phyloP scores from a whole-genome alignment of 2,113 vertebrate genomes.

The Mastomys natalensis region DNA sequence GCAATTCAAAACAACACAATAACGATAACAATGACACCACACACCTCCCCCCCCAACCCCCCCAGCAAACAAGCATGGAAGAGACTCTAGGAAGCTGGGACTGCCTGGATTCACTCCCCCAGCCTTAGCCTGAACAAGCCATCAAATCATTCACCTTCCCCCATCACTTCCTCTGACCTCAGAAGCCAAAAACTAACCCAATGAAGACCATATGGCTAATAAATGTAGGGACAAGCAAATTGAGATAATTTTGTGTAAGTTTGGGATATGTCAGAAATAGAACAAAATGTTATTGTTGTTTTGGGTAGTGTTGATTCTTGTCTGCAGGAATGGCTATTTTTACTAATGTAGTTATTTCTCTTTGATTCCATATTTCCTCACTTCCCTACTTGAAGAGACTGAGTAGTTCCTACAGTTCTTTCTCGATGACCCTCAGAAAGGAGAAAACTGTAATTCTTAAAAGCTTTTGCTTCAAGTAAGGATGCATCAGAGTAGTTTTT shows the following conservation, averaged over 20 bases:
- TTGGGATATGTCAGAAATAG: neutral
- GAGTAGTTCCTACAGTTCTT: neutral
- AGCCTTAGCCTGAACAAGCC: conserved; percentile 7
- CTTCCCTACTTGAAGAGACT: neutral
- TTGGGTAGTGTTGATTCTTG: conserved; percentile 14
- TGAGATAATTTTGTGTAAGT: neutral
- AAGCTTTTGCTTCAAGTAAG: neutral
- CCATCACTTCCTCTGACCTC: conserved; percentile 16
- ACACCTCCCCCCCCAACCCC: too few species aligned
- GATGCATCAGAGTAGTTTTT: neutral
- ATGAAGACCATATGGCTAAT: neutral
- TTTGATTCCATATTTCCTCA: conserved; percentile 27
- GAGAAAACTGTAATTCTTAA: neutral
- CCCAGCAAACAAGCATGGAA: neutral
- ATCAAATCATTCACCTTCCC: neutral
- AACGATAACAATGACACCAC: neutral
- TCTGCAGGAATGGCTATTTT: neutral
- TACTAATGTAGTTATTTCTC: neutral
- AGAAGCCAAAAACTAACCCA: neutral
- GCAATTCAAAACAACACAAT: neutral
- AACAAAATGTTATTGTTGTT: neutral
- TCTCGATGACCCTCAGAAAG: neutral
- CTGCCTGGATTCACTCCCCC: neutral
- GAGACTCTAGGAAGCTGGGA: neutral
- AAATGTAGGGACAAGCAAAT: neutral